These are phyloP conservation scores for Gonioctena quinquepunctata DNA, from an alignment of 1,140 invertebrate genomes.

Conservation along the genomic window DNA sequence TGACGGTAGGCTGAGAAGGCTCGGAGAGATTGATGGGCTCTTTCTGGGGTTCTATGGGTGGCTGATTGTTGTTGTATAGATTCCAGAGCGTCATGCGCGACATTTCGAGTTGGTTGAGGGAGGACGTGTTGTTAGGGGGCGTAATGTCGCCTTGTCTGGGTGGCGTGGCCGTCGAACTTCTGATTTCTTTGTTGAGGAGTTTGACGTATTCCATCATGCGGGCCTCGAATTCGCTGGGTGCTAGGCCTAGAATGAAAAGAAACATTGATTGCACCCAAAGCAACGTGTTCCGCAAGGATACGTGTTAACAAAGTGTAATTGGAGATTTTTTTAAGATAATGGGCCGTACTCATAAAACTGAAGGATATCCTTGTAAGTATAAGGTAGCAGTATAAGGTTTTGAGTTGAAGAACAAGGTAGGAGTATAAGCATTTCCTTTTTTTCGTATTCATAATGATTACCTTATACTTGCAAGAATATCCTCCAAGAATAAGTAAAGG, in stretches of 20 bases:
- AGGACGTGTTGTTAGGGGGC: constrained; percentile 61
- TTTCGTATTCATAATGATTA: no score
- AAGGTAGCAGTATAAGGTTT: no score
- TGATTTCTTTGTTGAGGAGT: constrained; percentile 62
- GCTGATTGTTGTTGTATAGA: constrained; percentile 71
- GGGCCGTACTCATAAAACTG: no score
- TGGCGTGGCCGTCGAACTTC: constrained; percentile 53
- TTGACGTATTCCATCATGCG: constrained; percentile 80
- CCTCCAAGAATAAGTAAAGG: no score
- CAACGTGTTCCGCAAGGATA: no score
- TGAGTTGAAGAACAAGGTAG: no score
- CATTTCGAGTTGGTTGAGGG: constrained; percentile 72
- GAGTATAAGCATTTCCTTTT: no score
- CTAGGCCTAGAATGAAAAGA: constrained; percentile 50
- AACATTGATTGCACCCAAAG: no score
- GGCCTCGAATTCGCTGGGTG: constrained; percentile 71
- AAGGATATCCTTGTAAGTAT: no score
- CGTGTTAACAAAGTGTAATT: no score
- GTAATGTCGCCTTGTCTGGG: constrained; percentile 62
- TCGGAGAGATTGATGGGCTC: constrained; percentile 66
- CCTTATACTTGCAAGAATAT: no score
- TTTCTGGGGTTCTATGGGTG: constrained; percentile 60
- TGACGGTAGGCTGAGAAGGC: constrained; percentile 57
- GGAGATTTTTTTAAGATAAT: no score
- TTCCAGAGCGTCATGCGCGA: constrained; percentile 80